Base-by-base conservation (phyloP, 2,113 vertebrate species). In the Emberiza fucata region DNA sequence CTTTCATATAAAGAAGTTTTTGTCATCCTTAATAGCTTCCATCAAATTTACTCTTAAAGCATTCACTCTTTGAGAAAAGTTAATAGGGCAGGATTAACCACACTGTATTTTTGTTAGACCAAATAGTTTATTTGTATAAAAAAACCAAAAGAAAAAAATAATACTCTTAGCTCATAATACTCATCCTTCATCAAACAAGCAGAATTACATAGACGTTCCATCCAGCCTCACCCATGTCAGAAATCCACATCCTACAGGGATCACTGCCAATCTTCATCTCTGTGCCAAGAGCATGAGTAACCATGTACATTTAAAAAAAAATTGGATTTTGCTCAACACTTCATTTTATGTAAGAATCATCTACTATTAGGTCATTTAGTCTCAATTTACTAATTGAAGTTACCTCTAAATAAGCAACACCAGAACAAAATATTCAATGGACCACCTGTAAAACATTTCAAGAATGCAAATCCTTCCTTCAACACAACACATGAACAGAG, bases 131-230 rank as follows among this genome's bases (percentile, higher is more conserved):
- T 63, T 79, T 79, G 12, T 18, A 19, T 7, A 3, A 50, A 63
- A 23, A 37, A 29, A 23, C 0, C 39, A 27, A 9, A 20, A 14
- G 3, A 0, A 45, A 77, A 56, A 56, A 37, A 27, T 1, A 63
- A 53, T 21, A n/a, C 13, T 56, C 28, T 68, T 78, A 68, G n/a
- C n/a, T 87, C 57, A 53, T 68, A 79, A 71, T 45, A 29, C 14
- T 81, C n/a, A 87, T 81, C 65, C 48, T 81, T 92, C 78, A 75
- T 60, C 69, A 91, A 91, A 91, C 31, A 84, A 68, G n/a, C 27
- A 94, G 65, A 91, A 76, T 51, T 70, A 71, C 63, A 79, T 0
- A 75, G 53, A 81, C 15, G 61, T 79, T 51, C 69, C 73, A 82
- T 45, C n/a, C 69, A 78, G 77, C 45, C 69, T 77, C 84, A 48